These are phyloP conservation scores for Narcine bancroftii DNA, from an alignment of 2,113 vertebrate genomes.

Conservation along the genomic window DNA sequence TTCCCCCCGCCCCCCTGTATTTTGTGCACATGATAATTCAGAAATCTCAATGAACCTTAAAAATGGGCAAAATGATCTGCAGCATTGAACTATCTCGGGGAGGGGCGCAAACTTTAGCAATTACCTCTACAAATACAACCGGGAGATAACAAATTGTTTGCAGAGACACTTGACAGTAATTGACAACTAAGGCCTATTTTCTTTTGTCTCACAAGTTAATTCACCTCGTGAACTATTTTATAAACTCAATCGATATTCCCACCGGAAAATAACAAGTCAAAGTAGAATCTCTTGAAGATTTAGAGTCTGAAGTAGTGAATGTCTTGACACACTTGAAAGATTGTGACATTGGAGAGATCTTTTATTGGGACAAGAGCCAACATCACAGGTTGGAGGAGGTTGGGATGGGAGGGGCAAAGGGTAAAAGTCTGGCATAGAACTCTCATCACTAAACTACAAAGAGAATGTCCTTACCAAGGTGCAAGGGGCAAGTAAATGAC, in stretches of 20 bases:
- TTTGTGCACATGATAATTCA: too few relatives aligned
- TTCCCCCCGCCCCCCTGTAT: too few relatives aligned
- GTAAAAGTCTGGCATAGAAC: not conserved
- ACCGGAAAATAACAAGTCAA: not conserved
- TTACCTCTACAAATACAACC: not conserved
- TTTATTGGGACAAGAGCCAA: not conserved
- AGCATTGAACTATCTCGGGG: too few relatives aligned
- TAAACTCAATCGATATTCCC: not conserved
- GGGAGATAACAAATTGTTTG: not conserved
- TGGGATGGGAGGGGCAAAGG: not conserved
- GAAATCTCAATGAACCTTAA: too few relatives aligned
- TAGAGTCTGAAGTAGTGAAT: not conserved
- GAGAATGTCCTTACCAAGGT: not conserved
- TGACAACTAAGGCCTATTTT: not conserved
- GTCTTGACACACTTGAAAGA: not conserved
- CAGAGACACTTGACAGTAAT: not conserved
- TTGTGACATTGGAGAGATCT: not conserved
- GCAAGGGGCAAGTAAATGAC: not conserved
- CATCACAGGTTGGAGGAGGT: not conserved
- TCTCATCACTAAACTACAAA: not conserved
- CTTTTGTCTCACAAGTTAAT: not conserved
- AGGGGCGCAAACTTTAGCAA: too few relatives aligned
- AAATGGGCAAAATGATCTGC: too few relatives aligned
- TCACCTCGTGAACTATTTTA: not conserved
- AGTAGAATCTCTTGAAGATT: not conserved